Evolutionary conservation across 1,140 invertebrate species (phyloP).

Genomic region (Drosophila erecta): DNA sequence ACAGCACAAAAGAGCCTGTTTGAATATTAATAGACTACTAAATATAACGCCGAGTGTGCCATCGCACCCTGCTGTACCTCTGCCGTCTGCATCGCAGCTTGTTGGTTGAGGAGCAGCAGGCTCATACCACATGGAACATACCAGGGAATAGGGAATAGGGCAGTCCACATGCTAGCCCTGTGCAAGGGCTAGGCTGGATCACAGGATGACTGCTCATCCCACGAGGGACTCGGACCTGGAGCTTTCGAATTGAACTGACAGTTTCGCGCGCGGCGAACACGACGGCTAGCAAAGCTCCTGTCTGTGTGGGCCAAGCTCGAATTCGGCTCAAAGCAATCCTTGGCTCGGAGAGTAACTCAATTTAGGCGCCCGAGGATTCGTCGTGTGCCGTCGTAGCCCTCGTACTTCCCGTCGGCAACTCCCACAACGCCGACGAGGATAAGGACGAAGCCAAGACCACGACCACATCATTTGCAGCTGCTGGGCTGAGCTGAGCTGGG

Average conservation of each 20-base stretch:
- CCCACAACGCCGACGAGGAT: slow-evolving; percentile 54
- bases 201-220: too few relatives aligned
- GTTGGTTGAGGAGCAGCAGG: neutral
- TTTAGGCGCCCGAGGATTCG: slow-evolving; percentile 38
- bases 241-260: slow-evolving; percentile 24
- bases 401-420: slow-evolving; percentile 49
- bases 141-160: neutral
- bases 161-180: neutral
- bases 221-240: neutral
- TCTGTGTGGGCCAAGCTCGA: slow-evolving; percentile 29
- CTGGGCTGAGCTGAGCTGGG: neutral
- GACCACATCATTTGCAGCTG: slow-evolving; percentile 12
- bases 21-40: slow-evolving; percentile 84
- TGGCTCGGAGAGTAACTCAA: slow-evolving; percentile 68
- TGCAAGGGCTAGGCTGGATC: neutral
- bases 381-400: slow-evolving; percentile 28
- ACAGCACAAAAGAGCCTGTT: slow-evolving; percentile 82
- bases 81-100: neutral
- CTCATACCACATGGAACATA: too few relatives aligned
- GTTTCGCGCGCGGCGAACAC: neutral
- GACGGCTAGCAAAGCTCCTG: slow-evolving; percentile 10
- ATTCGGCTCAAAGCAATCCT: slow-evolving; percentile 40
- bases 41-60: slow-evolving; percentile 53
- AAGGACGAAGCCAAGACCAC: slow-evolving; percentile 10
- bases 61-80: neutral